A percentile compares a stretch with the other conserved stretches of the same genome.
Evolutionary conservation across 1,140 invertebrate genomes (phyloP).

Genomic region (Atta colombica): DNA sequence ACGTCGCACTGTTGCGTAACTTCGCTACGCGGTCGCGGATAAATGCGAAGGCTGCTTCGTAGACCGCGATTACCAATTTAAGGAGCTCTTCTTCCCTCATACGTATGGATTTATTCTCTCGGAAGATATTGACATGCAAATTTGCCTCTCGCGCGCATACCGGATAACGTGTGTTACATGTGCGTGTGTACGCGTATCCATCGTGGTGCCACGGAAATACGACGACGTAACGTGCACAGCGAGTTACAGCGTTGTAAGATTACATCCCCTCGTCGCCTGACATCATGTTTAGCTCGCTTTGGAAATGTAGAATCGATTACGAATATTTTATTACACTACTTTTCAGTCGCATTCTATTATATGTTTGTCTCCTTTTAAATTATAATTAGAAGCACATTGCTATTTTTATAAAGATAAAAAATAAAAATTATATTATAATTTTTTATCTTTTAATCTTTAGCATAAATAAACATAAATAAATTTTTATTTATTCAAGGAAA

Average conservation of each 20-base stretch:
- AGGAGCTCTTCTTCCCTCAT: constrained; percentile 65
- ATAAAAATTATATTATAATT: neutral
- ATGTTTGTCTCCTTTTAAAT: neutral
- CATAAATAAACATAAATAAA: neutral
- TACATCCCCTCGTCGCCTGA: constrained; percentile 16
- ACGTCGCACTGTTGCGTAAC: constrained; percentile 40
- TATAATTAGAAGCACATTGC: neutral
- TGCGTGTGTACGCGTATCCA: constrained; percentile 46
- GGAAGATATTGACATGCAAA: constrained; percentile 63
- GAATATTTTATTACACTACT: constrained; percentile 18
- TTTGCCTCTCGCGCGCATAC: constrained; percentile 23
- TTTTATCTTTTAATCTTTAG: neutral
- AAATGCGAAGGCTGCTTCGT: constrained; percentile 50
- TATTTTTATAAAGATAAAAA: neutral
- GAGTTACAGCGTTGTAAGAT: constrained; percentile 55
- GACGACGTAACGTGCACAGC: constrained; percentile 45
- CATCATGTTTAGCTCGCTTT: constrained; percentile 6
- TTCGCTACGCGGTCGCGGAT: constrained; percentile 25
- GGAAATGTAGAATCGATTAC: constrained; percentile 31
- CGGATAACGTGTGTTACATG: constrained; percentile 47
- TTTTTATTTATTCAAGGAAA: neutral
- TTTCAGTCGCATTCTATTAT: neutral
- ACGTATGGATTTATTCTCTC: constrained; percentile 65
- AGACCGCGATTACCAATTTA: constrained; percentile 70
- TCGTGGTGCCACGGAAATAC: constrained; percentile 25